Conservation (phyloP, 2,113 vertebrate species). For the Sterna hirundo region DNA sequence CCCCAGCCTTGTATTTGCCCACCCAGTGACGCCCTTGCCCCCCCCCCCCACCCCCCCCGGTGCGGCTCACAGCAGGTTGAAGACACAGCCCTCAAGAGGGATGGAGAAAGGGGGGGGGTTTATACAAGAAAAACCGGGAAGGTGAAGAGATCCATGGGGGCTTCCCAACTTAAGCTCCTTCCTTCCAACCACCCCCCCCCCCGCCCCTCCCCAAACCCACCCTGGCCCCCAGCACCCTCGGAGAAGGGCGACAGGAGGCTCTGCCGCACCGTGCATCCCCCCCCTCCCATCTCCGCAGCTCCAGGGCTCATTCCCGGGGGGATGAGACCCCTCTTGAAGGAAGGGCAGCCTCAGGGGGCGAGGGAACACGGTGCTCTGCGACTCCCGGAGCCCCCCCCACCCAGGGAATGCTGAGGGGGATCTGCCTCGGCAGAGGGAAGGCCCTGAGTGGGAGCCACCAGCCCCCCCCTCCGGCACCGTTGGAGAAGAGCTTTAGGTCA, state of each 20-base stretch:
- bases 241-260: neutral
- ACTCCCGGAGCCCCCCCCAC: too few species aligned
- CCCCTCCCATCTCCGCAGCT: neutral
- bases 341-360: neutral
- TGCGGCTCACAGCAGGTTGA: too few species aligned
- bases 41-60: neutral
- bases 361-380: fast-evolving
- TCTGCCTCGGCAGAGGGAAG: neutral
- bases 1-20: too few species aligned
- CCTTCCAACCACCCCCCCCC: neutral
- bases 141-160: fast-evolving
- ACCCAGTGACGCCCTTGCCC: neutral
- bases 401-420: neutral
- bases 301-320: neutral
- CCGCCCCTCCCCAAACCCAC: neutral
- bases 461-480: fast-evolving
- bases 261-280: neutral
- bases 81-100: neutral
- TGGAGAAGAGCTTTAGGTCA: fast-evolving
- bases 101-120: neutral
- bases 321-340: neutral
- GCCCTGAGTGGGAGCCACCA: neutral
- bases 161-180: neutral
- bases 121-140: fast-evolving
- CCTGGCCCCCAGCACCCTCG: neutral